These are phyloP conservation scores for Stegodyphus dumicola DNA, from an alignment of 1,140 invertebrate genomes.

Conservation along the genomic window DNA sequence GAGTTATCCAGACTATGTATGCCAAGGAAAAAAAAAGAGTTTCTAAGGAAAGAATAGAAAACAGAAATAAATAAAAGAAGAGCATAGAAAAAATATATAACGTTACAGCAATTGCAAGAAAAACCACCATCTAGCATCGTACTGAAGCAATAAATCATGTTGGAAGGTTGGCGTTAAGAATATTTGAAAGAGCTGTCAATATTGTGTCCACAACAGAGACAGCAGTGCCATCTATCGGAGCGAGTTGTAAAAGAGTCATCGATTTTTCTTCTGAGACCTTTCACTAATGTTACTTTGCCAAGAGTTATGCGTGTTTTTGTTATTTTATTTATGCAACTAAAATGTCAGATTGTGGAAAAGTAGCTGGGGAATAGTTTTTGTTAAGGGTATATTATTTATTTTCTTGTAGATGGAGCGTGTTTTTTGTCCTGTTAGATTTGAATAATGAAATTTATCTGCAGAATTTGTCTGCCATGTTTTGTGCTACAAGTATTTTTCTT, in stretches of 20 bases:
- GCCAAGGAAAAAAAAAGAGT: neutral
- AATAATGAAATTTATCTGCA: slow-evolving; percentile 38
- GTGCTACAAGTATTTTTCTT: neutral
- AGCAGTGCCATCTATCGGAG: slow-evolving; percentile 31
- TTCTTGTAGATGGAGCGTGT: neutral
- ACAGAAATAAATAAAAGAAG: neutral
- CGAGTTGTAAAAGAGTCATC: neutral
- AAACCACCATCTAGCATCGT: slow-evolving; percentile 34
- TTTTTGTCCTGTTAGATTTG: slow-evolving; percentile 38
- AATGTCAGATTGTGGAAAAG: slow-evolving; percentile 45
- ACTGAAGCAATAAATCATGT: slow-evolving; percentile 54
- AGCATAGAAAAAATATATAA: slow-evolving; percentile 17
- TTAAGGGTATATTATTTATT: slow-evolving; percentile 33
- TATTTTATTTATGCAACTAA: slow-evolving; percentile 28
- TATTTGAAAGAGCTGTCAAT: slow-evolving; percentile 61
- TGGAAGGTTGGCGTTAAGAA: slow-evolving; percentile 45
- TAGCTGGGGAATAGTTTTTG: slow-evolving; percentile 42
- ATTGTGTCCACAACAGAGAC: slow-evolving; percentile 6
- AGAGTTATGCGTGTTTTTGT: slow-evolving; percentile 28
- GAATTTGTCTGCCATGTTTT: neutral
- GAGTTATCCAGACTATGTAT: too few species aligned
- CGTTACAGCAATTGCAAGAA: slow-evolving; percentile 43
- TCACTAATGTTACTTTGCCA: neutral
- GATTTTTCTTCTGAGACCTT: neutral
- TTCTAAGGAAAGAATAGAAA: neutral